Percentiles rank a stretch among this genome's conserved stretches.
phyloP scores from a whole-genome alignment of 2,888 invertebrate genomes.

The Exephanes ischioxanthus region DNA sequence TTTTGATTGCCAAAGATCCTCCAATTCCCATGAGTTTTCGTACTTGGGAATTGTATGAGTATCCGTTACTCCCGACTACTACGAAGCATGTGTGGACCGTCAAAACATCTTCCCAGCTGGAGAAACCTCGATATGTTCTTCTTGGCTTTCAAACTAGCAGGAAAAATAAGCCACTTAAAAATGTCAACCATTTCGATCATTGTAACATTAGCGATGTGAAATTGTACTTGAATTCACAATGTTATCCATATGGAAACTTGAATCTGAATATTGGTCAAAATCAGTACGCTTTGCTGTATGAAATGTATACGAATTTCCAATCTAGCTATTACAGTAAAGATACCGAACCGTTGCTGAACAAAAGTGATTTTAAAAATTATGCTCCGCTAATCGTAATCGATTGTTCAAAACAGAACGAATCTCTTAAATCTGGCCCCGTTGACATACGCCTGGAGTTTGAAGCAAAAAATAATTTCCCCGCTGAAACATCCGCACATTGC shows the following conservation, averaged over 20 bases:
- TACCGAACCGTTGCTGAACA: constrained; percentile 22
- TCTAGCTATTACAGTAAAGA: constrained; percentile 5
- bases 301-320: constrained; percentile 76
- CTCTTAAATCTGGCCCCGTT: too few species aligned
- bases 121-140: constrained; percentile 10
- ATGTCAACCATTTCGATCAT: constrained; percentile 16
- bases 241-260: constrained; percentile 78
- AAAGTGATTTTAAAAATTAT: constrained; percentile 17
- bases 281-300: constrained; percentile 74
- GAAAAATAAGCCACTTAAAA: neutral
- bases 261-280: constrained; percentile 40
- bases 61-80: constrained; percentile 33
- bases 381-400: neutral
- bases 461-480: too few species aligned
- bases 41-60: constrained; percentile 81
- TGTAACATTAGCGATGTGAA: constrained; percentile 27
- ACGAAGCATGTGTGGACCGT: constrained; percentile 21
- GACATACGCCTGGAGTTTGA: too few species aligned
- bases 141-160: neutral
- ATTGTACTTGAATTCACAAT: constrained; percentile 75
- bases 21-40: constrained; percentile 74
- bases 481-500: too few species aligned
- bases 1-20: constrained; percentile 52
- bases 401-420: too few species aligned
- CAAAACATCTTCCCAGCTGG: neutral